Evolutionary conservation across 2,888 invertebrate species (phyloP), one percentile per base, ranked within the genome.

Genomic region (Cephus sareptanus): DNA sequence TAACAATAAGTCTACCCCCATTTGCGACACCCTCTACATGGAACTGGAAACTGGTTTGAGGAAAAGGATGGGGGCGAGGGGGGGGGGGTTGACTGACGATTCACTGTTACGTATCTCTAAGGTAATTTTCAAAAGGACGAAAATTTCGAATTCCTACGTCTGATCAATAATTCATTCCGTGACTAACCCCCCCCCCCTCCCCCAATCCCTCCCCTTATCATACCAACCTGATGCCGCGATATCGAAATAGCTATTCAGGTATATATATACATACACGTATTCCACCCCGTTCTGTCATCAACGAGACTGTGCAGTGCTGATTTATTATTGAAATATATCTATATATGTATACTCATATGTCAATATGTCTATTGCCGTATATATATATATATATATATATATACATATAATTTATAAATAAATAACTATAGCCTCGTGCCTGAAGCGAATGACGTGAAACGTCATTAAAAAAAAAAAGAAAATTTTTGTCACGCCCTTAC

Each of bases 121-220:
- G 69, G 79, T 79, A 85, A 85, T 82, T 83, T 79, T 80, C 80
- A 81, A 79, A 80, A 82, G 79, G 56, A 56, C 56, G 23, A 56
- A 9, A 15, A 23, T 56, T 56, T 6, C 6, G 56, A 56, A 23
- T 56, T 56, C 9, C 2, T 56, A 56, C 23, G 15, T 15, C 56
- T 56, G 56, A 56, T 56, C 56, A 56, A 56, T 56, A 56, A 56
- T 56, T 56, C 56, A 56, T 15, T 56, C 2, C 2, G 6, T 23
- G 23, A 23, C 40, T 40, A 0, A 6, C 13, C 13, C 13, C 40
- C 12, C 12, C 13, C 15, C 4, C 13, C 40, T 15, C 23, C 23
- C 40, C 40, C 4, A 15, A 23, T 40, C 1, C 23, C 2, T 1
- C 23, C 6, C 23, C 56, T 56, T 56, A 23, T 23, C 23, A 23